phyloP scores from a whole-genome alignment of 2,888 invertebrate genomes.

The Stenodema calcarata region DNA sequence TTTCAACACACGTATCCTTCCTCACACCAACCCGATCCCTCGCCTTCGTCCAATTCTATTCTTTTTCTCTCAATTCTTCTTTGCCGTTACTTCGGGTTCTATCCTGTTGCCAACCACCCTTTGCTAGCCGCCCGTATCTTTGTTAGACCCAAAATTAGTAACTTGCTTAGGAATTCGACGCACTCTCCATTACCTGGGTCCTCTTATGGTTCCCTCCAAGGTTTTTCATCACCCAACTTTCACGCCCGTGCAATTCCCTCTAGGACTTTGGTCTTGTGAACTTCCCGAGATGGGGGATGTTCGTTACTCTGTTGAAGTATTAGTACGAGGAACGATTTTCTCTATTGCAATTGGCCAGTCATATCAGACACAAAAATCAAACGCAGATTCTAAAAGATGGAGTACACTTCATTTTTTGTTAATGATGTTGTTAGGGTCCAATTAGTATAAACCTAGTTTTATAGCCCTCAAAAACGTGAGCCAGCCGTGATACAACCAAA shows the following conservation, averaged over 20 bases:
- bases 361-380: too few species aligned
- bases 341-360: too few species aligned
- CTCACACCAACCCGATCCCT: background rate
- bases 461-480: too few species aligned
- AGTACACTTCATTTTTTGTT: too few species aligned
- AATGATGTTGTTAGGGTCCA: too few species aligned
- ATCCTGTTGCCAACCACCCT: background rate
- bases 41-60: background rate
- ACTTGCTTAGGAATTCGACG: slow-evolving; percentile 1
- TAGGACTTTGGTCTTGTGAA: background rate
- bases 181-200: background rate
- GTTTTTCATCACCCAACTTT: background rate
- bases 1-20: slow-evolving; percentile 36
- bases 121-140: background rate
- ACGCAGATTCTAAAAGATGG: too few species aligned
- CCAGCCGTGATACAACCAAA: too few species aligned
- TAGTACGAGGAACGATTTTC: too few species aligned
- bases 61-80: background rate
- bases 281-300: background rate
- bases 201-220: background rate
- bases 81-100: background rate
- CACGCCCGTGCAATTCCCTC: background rate
- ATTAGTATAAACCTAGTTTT: too few species aligned
- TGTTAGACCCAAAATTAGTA: slow-evolving; percentile 11
- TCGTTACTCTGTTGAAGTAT: too few species aligned